phyloP scores from a whole-genome alignment of 2,113 vertebrate species.

The Pterophyllum scalare region DNA sequence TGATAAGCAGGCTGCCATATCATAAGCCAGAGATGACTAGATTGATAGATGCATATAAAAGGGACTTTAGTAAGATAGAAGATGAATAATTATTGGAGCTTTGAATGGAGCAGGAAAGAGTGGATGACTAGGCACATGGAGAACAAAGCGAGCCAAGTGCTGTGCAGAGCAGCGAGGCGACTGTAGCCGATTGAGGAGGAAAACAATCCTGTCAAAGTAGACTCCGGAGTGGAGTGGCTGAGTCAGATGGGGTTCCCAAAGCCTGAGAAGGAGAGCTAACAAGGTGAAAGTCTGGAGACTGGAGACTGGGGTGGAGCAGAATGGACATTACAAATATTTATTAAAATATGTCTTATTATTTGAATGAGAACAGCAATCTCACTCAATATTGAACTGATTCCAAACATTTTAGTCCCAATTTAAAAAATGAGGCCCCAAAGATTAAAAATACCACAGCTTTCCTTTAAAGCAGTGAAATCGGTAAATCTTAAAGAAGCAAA shows the following conservation, averaged over 20 bases:
- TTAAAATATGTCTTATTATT: background rate
- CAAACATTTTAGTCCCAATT: background rate
- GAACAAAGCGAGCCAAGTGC: background rate
- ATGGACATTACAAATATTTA: background rate
- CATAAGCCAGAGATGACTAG: background rate
- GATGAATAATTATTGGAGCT: background rate
- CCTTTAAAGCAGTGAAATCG: background rate
- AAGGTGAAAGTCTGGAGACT: background rate
- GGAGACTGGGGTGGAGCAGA: too few relatives aligned
- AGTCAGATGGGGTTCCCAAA: background rate
- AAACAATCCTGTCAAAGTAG: background rate
- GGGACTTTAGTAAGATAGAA: accelerated
- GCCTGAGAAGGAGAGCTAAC: background rate
- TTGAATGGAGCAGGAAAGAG: background rate
- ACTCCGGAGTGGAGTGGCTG: background rate
- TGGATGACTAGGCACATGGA: accelerated
- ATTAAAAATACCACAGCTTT: background rate
- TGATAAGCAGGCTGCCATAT: background rate
- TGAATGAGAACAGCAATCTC: background rate
- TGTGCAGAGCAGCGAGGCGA: background rate
- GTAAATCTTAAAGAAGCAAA: background rate
- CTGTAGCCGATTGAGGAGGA: background rate
- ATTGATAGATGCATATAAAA: background rate
- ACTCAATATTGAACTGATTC: background rate
- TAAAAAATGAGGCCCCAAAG: background rate